Evolutionary conservation across 1,140 invertebrate species (phyloP).

Genomic region (Aphelenchoides fujianensis): DNA sequence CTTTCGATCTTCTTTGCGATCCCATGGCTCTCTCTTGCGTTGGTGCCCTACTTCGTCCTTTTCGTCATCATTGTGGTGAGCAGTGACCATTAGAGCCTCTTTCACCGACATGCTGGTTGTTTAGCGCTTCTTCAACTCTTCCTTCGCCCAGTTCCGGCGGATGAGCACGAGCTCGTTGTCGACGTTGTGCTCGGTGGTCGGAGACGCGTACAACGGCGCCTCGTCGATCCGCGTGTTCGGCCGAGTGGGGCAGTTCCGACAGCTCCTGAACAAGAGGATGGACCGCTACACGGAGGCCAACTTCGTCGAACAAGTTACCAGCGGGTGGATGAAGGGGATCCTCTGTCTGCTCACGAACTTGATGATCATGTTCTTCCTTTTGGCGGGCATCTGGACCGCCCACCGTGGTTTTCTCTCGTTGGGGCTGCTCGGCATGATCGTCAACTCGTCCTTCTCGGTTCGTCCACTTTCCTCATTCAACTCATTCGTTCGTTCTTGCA

Average conservation of each 20-base stretch:
- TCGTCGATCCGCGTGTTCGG: conserved; percentile 36
- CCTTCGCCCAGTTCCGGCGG: conserved; percentile 39
- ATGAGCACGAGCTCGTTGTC: conserved; percentile 29
- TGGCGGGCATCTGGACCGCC: not conserved
- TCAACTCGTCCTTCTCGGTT: conserved; percentile 9
- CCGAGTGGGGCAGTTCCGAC: conserved; percentile 16
- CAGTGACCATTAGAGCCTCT: not conserved
- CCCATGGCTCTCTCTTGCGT: not conserved
- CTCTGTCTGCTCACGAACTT: not conserved
- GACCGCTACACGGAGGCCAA: not conserved
- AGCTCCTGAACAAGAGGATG: not conserved
- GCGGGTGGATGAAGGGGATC: not conserved
- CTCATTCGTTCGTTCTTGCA: not conserved
- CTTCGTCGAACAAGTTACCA: not conserved
- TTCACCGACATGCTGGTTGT: not conserved
- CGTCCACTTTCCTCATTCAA: not conserved
- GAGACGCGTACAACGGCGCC: conserved; percentile 30
- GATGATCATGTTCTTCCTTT: not conserved
- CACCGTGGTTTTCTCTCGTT: conserved; percentile 10
- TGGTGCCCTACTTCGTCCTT: not conserved
- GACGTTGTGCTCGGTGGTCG: conserved; percentile 31
- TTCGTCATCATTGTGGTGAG: not conserved
- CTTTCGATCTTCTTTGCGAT: not conserved
- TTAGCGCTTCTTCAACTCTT: conserved; percentile 38
- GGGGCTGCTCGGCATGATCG: conserved; percentile 40